A percentile compares a stretch with the other conserved stretches of the same genome.
Conservation (phyloP, 2,113 vertebrate genomes). For the Charina bottae region DNA sequence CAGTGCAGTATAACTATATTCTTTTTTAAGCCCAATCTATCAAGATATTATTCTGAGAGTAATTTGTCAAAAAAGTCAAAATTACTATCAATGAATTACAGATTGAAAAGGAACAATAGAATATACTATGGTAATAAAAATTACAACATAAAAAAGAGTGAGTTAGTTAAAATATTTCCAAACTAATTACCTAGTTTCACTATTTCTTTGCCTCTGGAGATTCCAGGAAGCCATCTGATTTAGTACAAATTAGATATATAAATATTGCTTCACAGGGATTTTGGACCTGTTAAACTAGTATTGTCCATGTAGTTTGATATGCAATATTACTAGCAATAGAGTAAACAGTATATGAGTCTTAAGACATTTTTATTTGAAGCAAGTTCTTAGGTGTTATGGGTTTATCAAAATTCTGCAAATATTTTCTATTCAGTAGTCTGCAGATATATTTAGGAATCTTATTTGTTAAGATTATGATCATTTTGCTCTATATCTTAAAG, state of each 20-base stretch:
- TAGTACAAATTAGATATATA: not conserved
- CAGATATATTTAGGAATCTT: not conserved
- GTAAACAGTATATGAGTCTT: not conserved
- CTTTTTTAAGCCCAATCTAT: conserved; percentile 53
- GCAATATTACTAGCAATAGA: not conserved
- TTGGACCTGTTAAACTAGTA: not conserved
- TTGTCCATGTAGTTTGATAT: not conserved
- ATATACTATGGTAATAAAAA: conserved; percentile 21
- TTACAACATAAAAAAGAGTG: conserved; percentile 5
- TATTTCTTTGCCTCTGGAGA: conserved; percentile 25
- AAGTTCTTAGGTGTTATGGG: not conserved
- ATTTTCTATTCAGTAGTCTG: not conserved
- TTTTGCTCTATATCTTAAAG: not conserved
- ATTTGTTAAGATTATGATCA: not conserved
- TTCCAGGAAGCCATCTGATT: conserved; percentile 6
- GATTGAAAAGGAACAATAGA: conserved; percentile 47
- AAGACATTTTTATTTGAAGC: not conserved
- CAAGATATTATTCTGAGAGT: conserved; percentile 57
- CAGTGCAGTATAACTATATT: conserved; percentile 56
- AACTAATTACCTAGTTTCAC: conserved; percentile 33
- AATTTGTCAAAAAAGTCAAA: conserved; percentile 59
- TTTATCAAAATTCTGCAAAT: not conserved
- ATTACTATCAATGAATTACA: conserved; percentile 49
- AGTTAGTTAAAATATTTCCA: conserved; percentile 35
- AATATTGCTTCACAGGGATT: not conserved